Conservation (phyloP, 2,113 vertebrate genomes). For the Ophiodon elongatus region DNA sequence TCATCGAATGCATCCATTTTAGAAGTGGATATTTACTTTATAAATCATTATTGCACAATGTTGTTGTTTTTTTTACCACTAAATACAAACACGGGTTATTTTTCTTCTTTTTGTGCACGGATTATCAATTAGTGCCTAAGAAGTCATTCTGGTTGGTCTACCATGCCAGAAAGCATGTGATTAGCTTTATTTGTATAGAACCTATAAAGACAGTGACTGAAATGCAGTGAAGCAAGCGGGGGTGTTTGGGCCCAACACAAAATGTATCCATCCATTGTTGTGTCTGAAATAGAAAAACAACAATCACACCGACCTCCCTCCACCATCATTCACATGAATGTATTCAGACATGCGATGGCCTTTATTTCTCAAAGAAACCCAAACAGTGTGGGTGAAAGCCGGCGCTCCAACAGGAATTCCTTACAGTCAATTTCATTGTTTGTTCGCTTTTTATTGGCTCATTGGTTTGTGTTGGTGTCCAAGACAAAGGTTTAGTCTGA, state of each 20-base stretch:
- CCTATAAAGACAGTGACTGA: not conserved
- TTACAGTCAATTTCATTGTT: not conserved
- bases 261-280: slow-evolving; percentile 46
- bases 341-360: slow-evolving; percentile 54
- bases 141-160: not conserved
- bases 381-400: slow-evolving; percentile 48
- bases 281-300: slow-evolving; percentile 52
- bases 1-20: not conserved
- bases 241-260: slow-evolving; percentile 29
- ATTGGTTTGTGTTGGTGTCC: not conserved
- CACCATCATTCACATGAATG: slow-evolving; percentile 33
- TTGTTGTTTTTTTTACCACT: too few species aligned
- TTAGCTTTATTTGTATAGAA: slow-evolving; percentile 1
- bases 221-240: not conserved
- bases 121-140: not conserved
- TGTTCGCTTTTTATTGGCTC: not conserved
- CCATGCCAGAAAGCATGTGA: not conserved
- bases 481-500: not conserved
- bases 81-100: not conserved
- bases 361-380: slow-evolving; percentile 63
- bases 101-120: not conserved
- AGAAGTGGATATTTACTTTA: not conserved
- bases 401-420: not conserved
- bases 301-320: slow-evolving; percentile 34
- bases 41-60: not conserved